Conservation (phyloP, 2,888 invertebrate species). For the Operophtera brumata region DNA sequence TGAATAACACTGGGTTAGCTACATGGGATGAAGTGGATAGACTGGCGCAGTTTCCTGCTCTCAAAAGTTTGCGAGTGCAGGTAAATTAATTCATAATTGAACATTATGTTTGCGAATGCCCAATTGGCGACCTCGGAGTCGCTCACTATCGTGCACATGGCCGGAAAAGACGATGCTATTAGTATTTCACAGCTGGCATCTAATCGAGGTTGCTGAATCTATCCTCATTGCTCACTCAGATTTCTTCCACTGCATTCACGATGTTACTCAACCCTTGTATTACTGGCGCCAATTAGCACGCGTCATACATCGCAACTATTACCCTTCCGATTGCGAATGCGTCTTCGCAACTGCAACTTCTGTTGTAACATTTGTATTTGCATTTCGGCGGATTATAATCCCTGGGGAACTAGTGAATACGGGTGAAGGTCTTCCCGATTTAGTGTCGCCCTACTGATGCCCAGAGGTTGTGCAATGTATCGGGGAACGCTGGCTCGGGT, state of each 20-base stretch:
- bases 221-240: conserved; percentile 33
- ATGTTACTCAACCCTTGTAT: conserved; percentile 32
- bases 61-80: conserved; percentile 91
- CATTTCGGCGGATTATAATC: conserved; percentile 35
- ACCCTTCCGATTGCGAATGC: conserved; percentile 28
- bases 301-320: conserved; percentile 29
- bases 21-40: conserved; percentile 95
- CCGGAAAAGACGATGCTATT: conserved; percentile 41
- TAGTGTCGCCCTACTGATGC: conserved; percentile 66
- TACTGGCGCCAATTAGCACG: conserved; percentile 35
- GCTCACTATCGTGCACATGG: conserved; percentile 42
- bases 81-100: conserved; percentile 59
- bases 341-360: conserved; percentile 11
- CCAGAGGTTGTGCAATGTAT: conserved; percentile 60
- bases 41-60: conserved; percentile 89
- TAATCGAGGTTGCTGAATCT: conserved; percentile 31
- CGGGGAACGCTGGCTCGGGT: conserved; percentile 45
- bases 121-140: conserved; percentile 43
- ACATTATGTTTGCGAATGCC: conserved; percentile 34
- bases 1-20: conserved; percentile 90
- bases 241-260: conserved; percentile 20
- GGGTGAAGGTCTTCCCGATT: conserved; percentile 77
- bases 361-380: conserved; percentile 16
- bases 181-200: conserved; percentile 32
- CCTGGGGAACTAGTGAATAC: conserved; percentile 61